Evolutionary conservation across 2,797 vertebrate genomes (phyloP).

Genomic region (Eidolon dupreanum): DNA sequence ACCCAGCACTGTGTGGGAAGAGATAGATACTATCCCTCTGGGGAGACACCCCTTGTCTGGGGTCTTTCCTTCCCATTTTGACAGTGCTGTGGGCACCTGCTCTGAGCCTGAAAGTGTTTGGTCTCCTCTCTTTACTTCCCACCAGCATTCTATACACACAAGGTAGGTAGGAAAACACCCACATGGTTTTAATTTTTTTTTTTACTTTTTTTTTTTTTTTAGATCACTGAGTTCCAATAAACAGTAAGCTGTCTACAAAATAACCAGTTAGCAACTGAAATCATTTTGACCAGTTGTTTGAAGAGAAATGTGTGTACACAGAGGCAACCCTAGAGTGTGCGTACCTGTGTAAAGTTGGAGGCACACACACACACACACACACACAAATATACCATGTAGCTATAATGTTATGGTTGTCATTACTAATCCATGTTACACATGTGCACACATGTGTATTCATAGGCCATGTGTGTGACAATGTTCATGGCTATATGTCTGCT

Average conservation of each 20-base stretch:
- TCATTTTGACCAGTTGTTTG: background rate
- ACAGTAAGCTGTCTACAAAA: background rate
- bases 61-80: background rate
- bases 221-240: background rate
- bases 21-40: rapidly evolving
- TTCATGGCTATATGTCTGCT: background rate
- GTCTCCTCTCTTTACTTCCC: background rate
- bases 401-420: background rate
- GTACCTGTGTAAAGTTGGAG: background rate
- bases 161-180: background rate
- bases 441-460: background rate
- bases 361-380: background rate
- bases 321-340: background rate
- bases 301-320: background rate
- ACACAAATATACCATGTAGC: background rate
- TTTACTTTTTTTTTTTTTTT: background rate
- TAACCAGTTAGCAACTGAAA: background rate
- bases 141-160: rapidly evolving
- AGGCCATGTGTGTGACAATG: background rate
- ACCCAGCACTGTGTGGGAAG: background rate
- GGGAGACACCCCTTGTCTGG: background rate
- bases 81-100: rapidly evolving
- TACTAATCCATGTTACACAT: background rate
- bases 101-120: background rate
- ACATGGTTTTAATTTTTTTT: background rate